Conservation (phyloP, 2,797 vertebrate genomes). For the Anisognathus igniventris region DNA sequence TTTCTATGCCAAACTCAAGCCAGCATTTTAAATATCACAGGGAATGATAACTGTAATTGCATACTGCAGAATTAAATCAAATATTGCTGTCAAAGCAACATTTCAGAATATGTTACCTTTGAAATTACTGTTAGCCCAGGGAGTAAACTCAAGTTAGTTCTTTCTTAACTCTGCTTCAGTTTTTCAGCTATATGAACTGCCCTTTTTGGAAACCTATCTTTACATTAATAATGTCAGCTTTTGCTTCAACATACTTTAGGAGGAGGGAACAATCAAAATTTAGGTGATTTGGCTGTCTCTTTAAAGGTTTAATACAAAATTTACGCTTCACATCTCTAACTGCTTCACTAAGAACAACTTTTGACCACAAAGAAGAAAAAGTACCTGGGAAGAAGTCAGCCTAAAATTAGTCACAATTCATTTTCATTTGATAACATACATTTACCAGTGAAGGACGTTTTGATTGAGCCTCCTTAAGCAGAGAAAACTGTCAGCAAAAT, state of each 20-base stretch:
- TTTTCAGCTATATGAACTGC: background rate
- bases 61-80: slow-evolving; percentile 6
- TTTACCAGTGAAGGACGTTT: background rate
- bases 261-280: background rate
- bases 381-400: background rate
- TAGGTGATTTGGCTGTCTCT: background rate
- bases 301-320: background rate
- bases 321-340: background rate
- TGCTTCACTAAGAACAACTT: background rate
- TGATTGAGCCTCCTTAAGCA: background rate
- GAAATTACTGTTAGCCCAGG: slow-evolving; percentile 1
- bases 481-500: background rate
- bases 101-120: background rate
- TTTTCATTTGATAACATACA: background rate
- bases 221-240: background rate
- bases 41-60: slow-evolving; percentile 37
- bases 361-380: background rate
- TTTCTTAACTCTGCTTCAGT: background rate
- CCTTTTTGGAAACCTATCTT: background rate
- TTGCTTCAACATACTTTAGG: background rate
- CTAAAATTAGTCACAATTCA: background rate
- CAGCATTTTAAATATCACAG: slow-evolving; percentile 23
- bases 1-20: background rate
- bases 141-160: background rate
- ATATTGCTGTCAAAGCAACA: slow-evolving; percentile 43